Evolutionary conservation across 2,888 invertebrate species (phyloP), one percentile per base, ranked within the genome.

Genomic region (Meandrusa payeni): DNA sequence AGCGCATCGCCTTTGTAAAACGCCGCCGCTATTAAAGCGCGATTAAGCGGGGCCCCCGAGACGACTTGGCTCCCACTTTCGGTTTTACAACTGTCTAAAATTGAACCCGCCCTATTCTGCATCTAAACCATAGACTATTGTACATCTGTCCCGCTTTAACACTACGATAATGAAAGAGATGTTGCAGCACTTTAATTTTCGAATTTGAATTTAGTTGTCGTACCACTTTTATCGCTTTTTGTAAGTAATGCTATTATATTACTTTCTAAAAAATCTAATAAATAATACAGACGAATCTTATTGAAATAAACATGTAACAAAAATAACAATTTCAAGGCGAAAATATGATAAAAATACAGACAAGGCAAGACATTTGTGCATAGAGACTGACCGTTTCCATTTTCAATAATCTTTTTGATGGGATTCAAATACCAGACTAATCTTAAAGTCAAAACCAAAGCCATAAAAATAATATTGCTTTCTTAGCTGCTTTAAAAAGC

Each of bases 11-110:
- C 76, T 82, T 82, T 85, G 80, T 66, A 56, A 64, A 59, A 59
- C 54, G 76, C 86, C 83, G 86, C 77, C 47, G 69, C 82, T 73
- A 85, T 85, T 86, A 86, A 83, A 81, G 58, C 53, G 51, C 82
- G 79, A 85, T 85, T 83, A 83, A 67, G 65, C 53, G 62, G 64
- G 29, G 51, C 53, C 51, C 52, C 52, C 56, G 61, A 80, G 79
- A 79, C 82, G 63, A 47, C 41, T 41, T 59, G 81, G 77, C 83
- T 80, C 78, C 82, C 72, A 85, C 83, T 83, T 80, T 83, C 83
- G 73, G 69, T 86, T 82, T 82, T 76, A 80, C 71, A 69, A 72
- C 72, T 72, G 71, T 73, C 73, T 69, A 56, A 62, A 73, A 64
- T 60, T 58, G 60, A 65, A 69, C 54, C 44, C 44, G 44, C 44